Conservation (phyloP, 2,888 invertebrate species). For the Pimpla rufipes region DNA sequence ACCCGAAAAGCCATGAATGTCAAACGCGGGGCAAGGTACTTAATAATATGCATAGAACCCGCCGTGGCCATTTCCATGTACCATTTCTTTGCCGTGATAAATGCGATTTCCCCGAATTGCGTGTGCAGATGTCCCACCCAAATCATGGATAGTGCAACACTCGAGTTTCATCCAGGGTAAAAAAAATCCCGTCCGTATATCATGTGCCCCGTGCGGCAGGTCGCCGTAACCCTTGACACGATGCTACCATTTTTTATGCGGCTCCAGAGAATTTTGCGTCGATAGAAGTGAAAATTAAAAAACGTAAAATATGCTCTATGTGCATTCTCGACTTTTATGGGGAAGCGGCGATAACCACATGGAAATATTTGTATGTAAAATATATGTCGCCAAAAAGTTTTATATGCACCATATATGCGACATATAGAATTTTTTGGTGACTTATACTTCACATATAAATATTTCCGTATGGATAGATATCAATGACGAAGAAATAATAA, state of each 20-base stretch:
- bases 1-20: constrained; percentile 62
- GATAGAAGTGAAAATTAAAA: background rate
- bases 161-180: constrained; percentile 1
- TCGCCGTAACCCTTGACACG: constrained; percentile 25
- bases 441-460: too few relatives aligned
- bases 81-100: constrained; percentile 51
- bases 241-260: background rate
- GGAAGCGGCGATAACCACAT: too few relatives aligned
- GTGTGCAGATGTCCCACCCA: constrained; percentile 48
- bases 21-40: constrained; percentile 42
- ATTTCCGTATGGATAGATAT: too few relatives aligned
- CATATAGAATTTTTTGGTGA: too few relatives aligned
- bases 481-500: too few relatives aligned
- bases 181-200: constrained; percentile 20
- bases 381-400: too few relatives aligned
- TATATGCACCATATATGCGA: too few relatives aligned
- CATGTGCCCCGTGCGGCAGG: constrained; percentile 25
- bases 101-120: constrained; percentile 52
- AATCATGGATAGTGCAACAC: background rate
- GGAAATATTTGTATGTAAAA: too few relatives aligned
- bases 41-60: constrained; percentile 65
- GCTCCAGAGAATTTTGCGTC: background rate
- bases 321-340: background rate
- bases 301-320: background rate
- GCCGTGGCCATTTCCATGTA: constrained; percentile 17